phyloP scores from a whole-genome alignment of 2,888 invertebrate genomes.

The Drosophila neoperkinsi region DNA sequence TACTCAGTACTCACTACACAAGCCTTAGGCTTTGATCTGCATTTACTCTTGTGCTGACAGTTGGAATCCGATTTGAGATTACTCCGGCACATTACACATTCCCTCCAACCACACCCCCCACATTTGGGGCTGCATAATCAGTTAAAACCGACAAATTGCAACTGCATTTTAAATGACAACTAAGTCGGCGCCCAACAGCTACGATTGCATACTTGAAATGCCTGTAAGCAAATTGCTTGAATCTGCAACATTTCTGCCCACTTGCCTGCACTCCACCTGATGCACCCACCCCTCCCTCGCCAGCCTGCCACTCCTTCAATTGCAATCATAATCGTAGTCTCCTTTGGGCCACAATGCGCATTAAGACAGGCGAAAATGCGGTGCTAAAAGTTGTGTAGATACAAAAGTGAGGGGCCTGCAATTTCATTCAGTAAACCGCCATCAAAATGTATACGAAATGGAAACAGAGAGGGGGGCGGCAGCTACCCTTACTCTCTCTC shows the following conservation, averaged over 20 bases:
- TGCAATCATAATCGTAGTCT: constrained; percentile 40
- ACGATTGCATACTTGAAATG: constrained; percentile 30
- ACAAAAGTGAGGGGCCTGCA: constrained; percentile 36
- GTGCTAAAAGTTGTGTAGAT: constrained; percentile 66
- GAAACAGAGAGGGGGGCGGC: constrained; percentile 5
- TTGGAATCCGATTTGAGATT: constrained; percentile 27
- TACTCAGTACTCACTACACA: neutral
- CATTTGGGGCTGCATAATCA: constrained; percentile 28
- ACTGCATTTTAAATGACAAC: constrained; percentile 67
- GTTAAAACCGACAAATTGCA: constrained; percentile 64
- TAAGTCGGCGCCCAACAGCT: constrained; percentile 30
- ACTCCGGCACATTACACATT: constrained; percentile 14
- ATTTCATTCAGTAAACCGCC: constrained; percentile 80
- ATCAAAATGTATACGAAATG: constrained; percentile 34
- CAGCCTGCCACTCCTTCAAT: neutral
- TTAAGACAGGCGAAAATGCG: constrained; percentile 43
- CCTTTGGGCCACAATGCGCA: constrained; percentile 51
- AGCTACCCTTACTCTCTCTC: constrained; percentile 30
- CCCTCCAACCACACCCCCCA: neutral
- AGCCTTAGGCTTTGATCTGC: constrained; percentile 6
- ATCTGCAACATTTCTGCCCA: constrained; percentile 17
- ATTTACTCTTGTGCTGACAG: constrained; percentile 13
- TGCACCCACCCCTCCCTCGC: neutral
- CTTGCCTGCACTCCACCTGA: neutral
- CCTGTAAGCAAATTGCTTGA: constrained; percentile 43